Base-by-base conservation (phyloP, 2,888 invertebrate genomes). In the Villa cingulata region DNA sequence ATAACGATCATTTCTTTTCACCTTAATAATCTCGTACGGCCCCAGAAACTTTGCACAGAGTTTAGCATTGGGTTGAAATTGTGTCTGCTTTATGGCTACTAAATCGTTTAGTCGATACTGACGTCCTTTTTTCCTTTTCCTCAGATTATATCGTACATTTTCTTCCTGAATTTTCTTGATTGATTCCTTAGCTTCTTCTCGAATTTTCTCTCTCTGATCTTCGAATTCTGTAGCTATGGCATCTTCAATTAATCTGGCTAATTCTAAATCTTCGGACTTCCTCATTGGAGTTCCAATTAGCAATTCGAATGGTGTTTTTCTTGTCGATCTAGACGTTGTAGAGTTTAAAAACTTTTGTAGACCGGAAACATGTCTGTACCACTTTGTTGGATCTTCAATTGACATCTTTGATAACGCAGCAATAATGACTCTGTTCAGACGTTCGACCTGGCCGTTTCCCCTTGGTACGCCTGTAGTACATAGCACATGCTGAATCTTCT, bases 401-500 rank as follows among this genome's bases (percentile, higher is more conserved):
- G 59, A 55, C 10, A 66, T 34, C 43, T 65, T 65, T 1, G 63
- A 57, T 9, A 65, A 37, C 5, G 63, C 46, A 1, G 61, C 15
- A 15, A 38, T 32, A 5, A 65, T 57, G 3, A 52, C 59, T 9
- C 56, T 48, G 48, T 66, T 62, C 3, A 62, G 49, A 9, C 61
- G 52, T 43, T 65, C 61, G 1, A 60, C 60, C 48, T 66, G 64
- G 1, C 64, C 64, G 48, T 67, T 65, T 18, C 60, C 59, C 38
- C 63, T 41, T 15, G 66, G 62, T 7, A 65, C 49, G n/a, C 63
- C 55, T 10, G 51, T 51, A 7, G 51, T 51, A n/a, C 62, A 61
- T 14, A 41, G 23, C 1, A 55, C 29, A 45, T 62, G 63, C 19
- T 59, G 29, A 34, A 68, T 65, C 1, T 48, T 48, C 45, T 64